phyloP scores from a whole-genome alignment of 2,888 invertebrate genomes.

The Heteropelma amictum region DNA sequence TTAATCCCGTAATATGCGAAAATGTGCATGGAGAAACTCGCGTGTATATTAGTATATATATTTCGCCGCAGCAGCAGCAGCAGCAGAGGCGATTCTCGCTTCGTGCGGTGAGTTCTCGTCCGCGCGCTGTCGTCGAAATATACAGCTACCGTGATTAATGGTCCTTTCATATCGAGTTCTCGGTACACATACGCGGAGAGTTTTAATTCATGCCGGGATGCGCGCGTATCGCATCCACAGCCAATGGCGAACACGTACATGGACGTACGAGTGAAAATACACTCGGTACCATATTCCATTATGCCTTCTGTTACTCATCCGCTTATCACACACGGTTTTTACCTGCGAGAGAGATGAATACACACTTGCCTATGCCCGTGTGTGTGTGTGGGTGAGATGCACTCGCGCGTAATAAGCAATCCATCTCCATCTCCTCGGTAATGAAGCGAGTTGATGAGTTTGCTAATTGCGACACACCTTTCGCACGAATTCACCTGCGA shows the following conservation, averaged over 20 bases:
- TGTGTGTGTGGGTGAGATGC: neutral
- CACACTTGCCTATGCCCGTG: no score
- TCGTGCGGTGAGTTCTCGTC: no score
- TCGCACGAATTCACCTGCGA: neutral
- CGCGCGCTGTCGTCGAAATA: constrained; percentile 27
- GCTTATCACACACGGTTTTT: neutral
- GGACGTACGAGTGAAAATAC: no score
- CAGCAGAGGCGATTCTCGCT: no score
- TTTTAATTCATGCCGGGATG: constrained; percentile 26
- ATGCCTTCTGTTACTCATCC: neutral
- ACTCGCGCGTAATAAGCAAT: constrained; percentile 1
- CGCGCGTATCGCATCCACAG: neutral
- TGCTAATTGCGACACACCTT: neutral
- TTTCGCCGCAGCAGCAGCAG: no score
- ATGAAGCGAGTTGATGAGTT: neutral
- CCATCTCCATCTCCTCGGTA: neutral
- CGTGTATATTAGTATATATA: no score
- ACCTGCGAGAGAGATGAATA: no score
- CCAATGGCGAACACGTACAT: no score
- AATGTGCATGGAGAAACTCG: no score
- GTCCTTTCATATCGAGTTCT: constrained; percentile 40
- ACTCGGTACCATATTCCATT: constrained; percentile 1
- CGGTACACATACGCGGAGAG: constrained; percentile 1
- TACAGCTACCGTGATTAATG: constrained; percentile 37
- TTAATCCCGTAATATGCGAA: no score